Base-by-base conservation (phyloP, 2,113 vertebrate species). In the Amia ocellicauda region DNA sequence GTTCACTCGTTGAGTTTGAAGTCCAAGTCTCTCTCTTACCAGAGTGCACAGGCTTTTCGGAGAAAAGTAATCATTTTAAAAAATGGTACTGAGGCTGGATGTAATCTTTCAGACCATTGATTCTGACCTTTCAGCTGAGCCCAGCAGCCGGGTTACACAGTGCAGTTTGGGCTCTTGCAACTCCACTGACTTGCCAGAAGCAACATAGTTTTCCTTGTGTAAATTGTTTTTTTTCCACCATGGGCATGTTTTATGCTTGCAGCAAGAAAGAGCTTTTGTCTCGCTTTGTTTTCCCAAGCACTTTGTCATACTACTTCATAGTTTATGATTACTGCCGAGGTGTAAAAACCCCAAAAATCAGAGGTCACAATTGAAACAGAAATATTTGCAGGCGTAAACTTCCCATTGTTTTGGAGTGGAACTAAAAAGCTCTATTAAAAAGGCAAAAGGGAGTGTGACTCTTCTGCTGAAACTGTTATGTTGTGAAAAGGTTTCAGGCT, bases 21-120 rank as follows among this genome's bases (percentile, higher is more conserved):
- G 11, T 36, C 5, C 31, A 11, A 8, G 5, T 36, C 10, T n/a
- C 11, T 36, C 11, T 36, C 5, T 36, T 36, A 8, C 31, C 31
- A 36, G 11, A 36, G 5, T 36, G 31, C 31, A 36, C 31, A 55
- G 58, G 69, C 47, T 76, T 60, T 60, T 54, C 52, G 67, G 69
- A 66, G 73, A 70, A 66, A 29, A 20, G 41, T 45, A 68, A 47
- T 64, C 57, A 63, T 57, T 74, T 50, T 41, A 60, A 71, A 56
- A 58, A n/a, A 62, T 2, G 22, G 51, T 9, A 5, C 13, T 55
- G 14, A 28, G 9, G 22, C 52, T 55, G 26, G 52, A 24, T 27
- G 52, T 3, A 11, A 2, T 13, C 52, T 55, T 27, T 55, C 26
- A 27, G 17, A 28, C 52, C 17, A 24, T 55, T 19, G n/a, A 10